phyloP scores from a whole-genome alignment of 1,140 invertebrate species.

The Cyclargus thomasi region DNA sequence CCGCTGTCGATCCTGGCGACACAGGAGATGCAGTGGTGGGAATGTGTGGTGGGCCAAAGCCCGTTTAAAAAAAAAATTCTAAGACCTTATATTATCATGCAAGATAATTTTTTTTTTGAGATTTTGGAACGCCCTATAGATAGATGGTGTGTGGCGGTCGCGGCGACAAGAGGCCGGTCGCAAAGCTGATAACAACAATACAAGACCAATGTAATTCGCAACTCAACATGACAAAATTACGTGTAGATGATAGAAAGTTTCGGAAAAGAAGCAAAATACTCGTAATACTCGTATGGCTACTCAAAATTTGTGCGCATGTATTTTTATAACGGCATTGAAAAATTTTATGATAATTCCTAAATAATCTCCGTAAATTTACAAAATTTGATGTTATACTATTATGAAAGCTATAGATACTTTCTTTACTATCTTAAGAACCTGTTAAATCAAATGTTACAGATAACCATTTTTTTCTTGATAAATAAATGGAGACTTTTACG shows the following conservation, averaged over 20 bases:
- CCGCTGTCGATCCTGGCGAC: too few relatives aligned
- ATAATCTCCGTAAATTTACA: background rate
- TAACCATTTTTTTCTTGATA: too few relatives aligned
- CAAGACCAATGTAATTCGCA: conserved; percentile 43
- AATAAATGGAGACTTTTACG: too few relatives aligned
- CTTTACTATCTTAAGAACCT: background rate
- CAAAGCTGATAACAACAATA: conserved; percentile 40
- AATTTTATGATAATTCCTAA: background rate
- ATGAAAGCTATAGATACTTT: background rate
- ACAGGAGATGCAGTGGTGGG: too few relatives aligned
- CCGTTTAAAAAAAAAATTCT: too few relatives aligned
- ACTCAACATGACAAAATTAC: conserved; percentile 36
- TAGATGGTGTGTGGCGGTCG: conserved; percentile 28
- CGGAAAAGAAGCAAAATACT: background rate
- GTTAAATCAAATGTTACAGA: too few relatives aligned
- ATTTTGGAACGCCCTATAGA: conserved; percentile 32
- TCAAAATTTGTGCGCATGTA: too few relatives aligned
- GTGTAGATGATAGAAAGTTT: conserved; percentile 30
- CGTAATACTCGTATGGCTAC: too few relatives aligned
- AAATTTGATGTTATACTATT: background rate
- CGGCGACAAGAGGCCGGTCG: conserved; percentile 18
- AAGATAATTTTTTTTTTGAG: conserved; percentile 21
- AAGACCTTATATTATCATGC: too few relatives aligned
- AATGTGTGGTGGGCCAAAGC: too few relatives aligned
- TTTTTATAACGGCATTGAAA: background rate